A percentile compares a stretch with the other conserved stretches of the same genome.
Evolutionary conservation across 2,888 invertebrate species (phyloP).

Genomic region (Morpho achilles): DNA sequence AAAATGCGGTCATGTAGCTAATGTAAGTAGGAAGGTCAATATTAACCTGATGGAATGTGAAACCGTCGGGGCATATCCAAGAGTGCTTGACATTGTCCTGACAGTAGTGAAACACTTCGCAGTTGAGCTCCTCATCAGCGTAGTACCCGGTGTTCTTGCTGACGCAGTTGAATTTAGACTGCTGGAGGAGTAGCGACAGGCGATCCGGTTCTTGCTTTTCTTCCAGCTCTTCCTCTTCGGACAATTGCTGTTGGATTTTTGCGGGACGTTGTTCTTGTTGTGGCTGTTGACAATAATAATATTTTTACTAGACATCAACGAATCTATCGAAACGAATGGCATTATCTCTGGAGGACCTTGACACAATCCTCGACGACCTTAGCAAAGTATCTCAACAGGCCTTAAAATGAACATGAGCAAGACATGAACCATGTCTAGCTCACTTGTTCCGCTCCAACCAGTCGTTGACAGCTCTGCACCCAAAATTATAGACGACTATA

Average conservation of each 20-base stretch:
- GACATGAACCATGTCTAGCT: no score
- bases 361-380: no score
- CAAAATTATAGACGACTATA: no score
- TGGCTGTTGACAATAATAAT: conserved; percentile 24
- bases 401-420: no score
- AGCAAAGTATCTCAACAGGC: no score
- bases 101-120: conserved; percentile 96
- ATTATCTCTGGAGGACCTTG: no score
- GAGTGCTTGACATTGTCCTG: conserved; percentile 94
- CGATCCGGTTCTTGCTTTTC: conserved; percentile 93
- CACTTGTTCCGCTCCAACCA: no score
- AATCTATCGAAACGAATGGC: no score
- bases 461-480: no score
- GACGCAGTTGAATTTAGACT: conserved; percentile 90
- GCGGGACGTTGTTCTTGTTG: conserved; percentile 52
- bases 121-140: conserved; percentile 92
- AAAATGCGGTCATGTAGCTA: no score
- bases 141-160: conserved; percentile 93
- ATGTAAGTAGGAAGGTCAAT: neutral
- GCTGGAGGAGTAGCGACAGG: conserved; percentile 86
- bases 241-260: conserved; percentile 41
- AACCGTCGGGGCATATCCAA: conserved; percentile 96
- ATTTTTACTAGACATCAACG: neutral
- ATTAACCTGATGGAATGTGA: conserved; percentile 89
- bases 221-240: conserved; percentile 77